A percentile compares a stretch with the other conserved stretches of the same genome.
Conservation (phyloP, 1,140 invertebrate species). For the Apis laboriosa region DNA sequence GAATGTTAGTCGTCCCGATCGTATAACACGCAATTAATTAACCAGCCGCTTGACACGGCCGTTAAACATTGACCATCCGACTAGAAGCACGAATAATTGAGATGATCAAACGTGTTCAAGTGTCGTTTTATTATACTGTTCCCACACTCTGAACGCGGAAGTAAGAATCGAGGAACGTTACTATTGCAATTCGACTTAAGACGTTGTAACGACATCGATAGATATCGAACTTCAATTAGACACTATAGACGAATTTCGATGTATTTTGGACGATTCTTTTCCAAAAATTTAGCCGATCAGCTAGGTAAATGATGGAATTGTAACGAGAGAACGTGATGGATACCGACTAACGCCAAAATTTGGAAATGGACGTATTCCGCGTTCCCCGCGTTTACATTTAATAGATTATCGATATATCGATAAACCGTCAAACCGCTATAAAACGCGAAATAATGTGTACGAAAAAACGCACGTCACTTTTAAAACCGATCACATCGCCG, state of each 20-base stretch:
- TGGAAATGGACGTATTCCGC: neutral
- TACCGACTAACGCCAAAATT: neutral
- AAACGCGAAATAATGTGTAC: neutral
- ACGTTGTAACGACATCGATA: slow-evolving; percentile 28
- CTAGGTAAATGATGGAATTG: neutral
- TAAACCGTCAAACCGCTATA: neutral
- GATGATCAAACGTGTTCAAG: neutral
- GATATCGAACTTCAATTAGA: slow-evolving; percentile 1
- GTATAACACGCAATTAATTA: slow-evolving; percentile 22
- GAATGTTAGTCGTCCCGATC: slow-evolving; percentile 9
- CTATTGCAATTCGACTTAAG: neutral
- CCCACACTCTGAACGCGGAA: neutral
- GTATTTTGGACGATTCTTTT: neutral
- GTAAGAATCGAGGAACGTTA: neutral
- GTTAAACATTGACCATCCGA: neutral
- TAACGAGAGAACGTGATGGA: neutral
- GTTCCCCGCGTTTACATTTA: slow-evolving; percentile 18
- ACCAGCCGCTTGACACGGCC: neutral
- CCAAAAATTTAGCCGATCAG: neutral
- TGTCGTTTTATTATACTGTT: neutral
- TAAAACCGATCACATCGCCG: slow-evolving; percentile 59
- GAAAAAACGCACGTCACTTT: slow-evolving; percentile 47
- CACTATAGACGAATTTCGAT: neutral
- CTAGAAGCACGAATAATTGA: neutral
- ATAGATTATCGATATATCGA: slow-evolving; percentile 4